Evolutionary conservation across 2,797 vertebrate species (phyloP), one percentile per base, ranked within the genome.

Genomic region (Ambastaia sidthimunki): DNA sequence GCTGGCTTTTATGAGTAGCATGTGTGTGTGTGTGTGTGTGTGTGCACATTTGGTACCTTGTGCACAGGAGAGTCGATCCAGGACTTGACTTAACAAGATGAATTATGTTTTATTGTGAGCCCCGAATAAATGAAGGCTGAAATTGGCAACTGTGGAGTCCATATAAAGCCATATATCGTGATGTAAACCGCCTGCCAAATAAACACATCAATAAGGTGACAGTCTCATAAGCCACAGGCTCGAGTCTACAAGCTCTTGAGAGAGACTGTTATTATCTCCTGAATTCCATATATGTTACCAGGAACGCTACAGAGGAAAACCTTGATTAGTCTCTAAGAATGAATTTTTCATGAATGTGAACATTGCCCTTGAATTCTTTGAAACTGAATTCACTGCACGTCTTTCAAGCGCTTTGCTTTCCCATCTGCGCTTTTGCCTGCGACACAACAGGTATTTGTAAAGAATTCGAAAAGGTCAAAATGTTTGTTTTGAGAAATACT

Each of bases 201-300:
- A 16, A 70, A 50, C 41, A 62, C 28, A 67, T 60, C 67, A 79
- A 28, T 55, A 55, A 71, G 31, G 44, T 65, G 69, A 21, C 28
- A 28, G 31, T 16, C 71, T 48, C 28, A 11, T 11, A 67, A 67
- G 44, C 55, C 55, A 48, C 44, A 74, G 76, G 48, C 47, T 71
- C 34, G 11, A 48, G 59, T 72, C 69, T 54, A 79, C 13, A 71
- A 52, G 44, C 76, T 78, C 57, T 65, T 79, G 37, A 54, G 31
- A 63, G 41, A 34, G 25, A 34, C 19, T 67, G 44, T 80, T 80
- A 59, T 85, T 78, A 70, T 73, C 31, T 69, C 70, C 68, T 31
- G 71, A 66, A 62, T 66, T 41, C 23, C 63, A 2, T 11, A 52
- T 54, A 19, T 54, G 71, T 72, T 65, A 72, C 1, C 19, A 23